phyloP scores from a whole-genome alignment of 1,140 invertebrate species.

The Antheraea pernyi region DNA sequence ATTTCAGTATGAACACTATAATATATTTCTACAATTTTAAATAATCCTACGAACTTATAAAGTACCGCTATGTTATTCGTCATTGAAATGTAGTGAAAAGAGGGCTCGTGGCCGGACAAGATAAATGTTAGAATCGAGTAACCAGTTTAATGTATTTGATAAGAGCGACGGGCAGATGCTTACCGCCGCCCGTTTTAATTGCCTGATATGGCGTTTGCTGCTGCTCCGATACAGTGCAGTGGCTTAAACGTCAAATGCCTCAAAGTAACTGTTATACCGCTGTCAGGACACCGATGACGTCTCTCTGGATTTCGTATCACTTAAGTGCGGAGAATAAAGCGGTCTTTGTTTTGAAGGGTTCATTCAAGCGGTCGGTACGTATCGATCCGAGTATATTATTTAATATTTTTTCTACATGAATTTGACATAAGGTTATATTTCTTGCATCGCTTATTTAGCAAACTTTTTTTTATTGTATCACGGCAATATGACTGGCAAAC shows the following conservation, averaged over 20 bases:
- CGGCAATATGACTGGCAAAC: too few relatives aligned
- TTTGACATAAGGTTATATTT: neutral
- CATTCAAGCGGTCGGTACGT: neutral
- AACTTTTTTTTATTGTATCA: neutral
- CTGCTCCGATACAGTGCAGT: slow-evolving; percentile 29
- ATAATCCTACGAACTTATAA: too few relatives aligned
- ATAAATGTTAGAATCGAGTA: slow-evolving; percentile 58
- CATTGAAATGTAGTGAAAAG: slow-evolving; percentile 54
- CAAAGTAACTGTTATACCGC: neutral
- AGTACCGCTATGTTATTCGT: slow-evolving; percentile 54
- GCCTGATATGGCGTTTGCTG: slow-evolving; percentile 58
- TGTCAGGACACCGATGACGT: neutral
- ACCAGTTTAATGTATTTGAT: slow-evolving; percentile 76
- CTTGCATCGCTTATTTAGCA: neutral
- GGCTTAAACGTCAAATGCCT: slow-evolving; percentile 52
- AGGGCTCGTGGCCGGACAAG: slow-evolving; percentile 47
- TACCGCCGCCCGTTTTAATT: slow-evolving; percentile 65
- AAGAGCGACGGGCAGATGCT: slow-evolving; percentile 71
- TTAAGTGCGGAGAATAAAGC: slow-evolving; percentile 1
- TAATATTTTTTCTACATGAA: neutral
- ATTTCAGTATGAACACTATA: too few relatives aligned
- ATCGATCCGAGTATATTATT: neutral
- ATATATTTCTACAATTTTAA: too few relatives aligned
- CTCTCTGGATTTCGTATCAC: neutral
- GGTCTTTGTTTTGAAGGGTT: neutral